Conservation (phyloP, 2,888 invertebrate species). For the Agelastica alni region DNA sequence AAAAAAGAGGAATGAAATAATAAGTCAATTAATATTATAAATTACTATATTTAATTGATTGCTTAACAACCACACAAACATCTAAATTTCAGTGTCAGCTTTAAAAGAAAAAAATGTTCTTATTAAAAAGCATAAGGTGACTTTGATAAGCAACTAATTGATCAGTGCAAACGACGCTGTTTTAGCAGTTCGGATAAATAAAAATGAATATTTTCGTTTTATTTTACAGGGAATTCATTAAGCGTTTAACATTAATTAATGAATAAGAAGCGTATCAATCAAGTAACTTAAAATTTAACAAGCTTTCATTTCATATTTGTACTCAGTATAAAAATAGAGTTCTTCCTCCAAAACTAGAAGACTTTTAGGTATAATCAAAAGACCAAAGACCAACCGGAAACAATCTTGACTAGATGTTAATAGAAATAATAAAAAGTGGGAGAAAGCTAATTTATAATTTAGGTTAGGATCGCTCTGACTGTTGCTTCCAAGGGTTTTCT, state of each 20-base stretch:
- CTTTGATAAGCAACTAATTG: constrained; percentile 20
- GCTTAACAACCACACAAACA: constrained; percentile 36
- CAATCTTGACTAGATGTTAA: constrained; percentile 36
- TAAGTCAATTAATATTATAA: constrained; percentile 28
- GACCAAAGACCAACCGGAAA: constrained; percentile 11
- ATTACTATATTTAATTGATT: constrained; percentile 36
- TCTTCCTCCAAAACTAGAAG: constrained; percentile 31
- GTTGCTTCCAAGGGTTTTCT: constrained; percentile 72
- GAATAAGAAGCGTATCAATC: constrained; percentile 30
- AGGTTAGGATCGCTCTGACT: constrained; percentile 67
- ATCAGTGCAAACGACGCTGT: too few relatives aligned
- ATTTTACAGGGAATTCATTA: too few relatives aligned
- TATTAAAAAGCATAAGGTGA: constrained; percentile 20
- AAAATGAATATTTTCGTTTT: too few relatives aligned
- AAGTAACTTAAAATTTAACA: constrained; percentile 30
- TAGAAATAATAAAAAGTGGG: constrained; percentile 24
- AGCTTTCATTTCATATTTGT: constrained; percentile 31
- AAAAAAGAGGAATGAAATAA: too few relatives aligned
- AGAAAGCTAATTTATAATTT: constrained; percentile 32
- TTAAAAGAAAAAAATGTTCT: constrained; percentile 30
- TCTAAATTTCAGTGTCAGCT: constrained; percentile 31
- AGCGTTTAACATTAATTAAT: constrained; percentile 31
- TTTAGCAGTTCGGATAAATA: too few relatives aligned
- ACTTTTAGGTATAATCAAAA: too few relatives aligned
- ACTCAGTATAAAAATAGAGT: constrained; percentile 38